Conservation (phyloP, 1,140 invertebrate genomes). For the Cecropterus lyciades region DNA sequence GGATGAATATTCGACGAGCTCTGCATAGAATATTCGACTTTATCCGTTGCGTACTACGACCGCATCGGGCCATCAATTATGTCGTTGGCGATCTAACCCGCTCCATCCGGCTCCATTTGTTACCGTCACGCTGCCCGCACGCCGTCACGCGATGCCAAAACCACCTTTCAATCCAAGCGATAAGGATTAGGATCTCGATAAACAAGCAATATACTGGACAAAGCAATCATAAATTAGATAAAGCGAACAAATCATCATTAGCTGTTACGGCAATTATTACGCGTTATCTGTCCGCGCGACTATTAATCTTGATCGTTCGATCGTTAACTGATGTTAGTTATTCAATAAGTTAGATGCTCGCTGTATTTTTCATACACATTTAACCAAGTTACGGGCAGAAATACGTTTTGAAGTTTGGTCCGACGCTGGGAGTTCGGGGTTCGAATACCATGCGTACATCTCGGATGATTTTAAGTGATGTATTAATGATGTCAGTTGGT, state of each 20-base stretch:
- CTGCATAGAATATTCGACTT: constrained; percentile 17
- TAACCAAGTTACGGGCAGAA: too few relatives aligned
- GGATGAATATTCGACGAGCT: constrained; percentile 11
- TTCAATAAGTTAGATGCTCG: too few relatives aligned
- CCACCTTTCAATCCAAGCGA: constrained; percentile 21
- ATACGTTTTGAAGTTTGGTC: too few relatives aligned
- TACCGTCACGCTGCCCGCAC: constrained; percentile 15
- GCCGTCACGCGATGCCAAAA: constrained; percentile 15
- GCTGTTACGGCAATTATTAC: neutral
- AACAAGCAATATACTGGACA: constrained; percentile 10
- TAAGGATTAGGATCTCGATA: constrained; percentile 15
- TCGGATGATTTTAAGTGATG: too few relatives aligned
- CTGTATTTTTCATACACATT: too few relatives aligned
- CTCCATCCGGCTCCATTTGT: constrained; percentile 22
- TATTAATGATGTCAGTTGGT: too few relatives aligned
- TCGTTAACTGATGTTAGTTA: neutral
- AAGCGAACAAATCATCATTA: constrained; percentile 15
- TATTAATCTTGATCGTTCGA: constrained; percentile 4
- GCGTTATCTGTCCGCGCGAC: neutral
- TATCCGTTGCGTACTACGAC: constrained; percentile 8
- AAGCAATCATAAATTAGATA: constrained; percentile 13
- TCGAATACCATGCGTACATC: too few relatives aligned
- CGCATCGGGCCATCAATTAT: constrained; percentile 27
- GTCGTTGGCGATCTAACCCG: constrained; percentile 28
- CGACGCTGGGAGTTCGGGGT: too few relatives aligned